A percentile compares a stretch with the other conserved stretches of the same genome.
Conservation (phyloP, 2,797 vertebrate genomes). For the Danio kyathit region DNA sequence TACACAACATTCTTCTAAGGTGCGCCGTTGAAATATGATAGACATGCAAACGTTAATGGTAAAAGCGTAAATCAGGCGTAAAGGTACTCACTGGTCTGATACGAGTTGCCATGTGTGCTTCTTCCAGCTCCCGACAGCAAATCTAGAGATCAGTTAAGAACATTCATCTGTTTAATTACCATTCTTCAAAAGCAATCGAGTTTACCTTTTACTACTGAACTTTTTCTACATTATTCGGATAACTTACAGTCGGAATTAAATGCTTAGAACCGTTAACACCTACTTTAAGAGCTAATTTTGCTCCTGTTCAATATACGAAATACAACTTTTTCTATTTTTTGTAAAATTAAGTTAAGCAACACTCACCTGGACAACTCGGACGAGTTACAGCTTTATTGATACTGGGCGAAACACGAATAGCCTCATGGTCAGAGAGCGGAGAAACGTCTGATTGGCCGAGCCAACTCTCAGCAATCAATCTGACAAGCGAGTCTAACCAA, state of each 20-base stretch:
- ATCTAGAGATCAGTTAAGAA: not conserved
- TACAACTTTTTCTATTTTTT: not conserved
- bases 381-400: not conserved
- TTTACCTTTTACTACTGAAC: not conserved
- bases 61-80: not conserved
- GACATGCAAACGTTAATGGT: not conserved
- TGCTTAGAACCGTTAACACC: not conserved
- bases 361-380: not conserved
- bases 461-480: not conserved
- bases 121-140: not conserved
- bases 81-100: constrained; percentile 82
- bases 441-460: constrained; percentile 69
- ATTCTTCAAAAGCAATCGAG: not conserved
- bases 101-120: constrained; percentile 78
- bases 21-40: not conserved
- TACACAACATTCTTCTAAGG: not conserved
- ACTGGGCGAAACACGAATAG: not conserved
- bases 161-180: not conserved
- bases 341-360: not conserved
- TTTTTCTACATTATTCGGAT: not conserved
- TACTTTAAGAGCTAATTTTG: not conserved
- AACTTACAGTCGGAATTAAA: not conserved
- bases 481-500: constrained; percentile 64
- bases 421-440: constrained; percentile 70
- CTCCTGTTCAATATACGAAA: not conserved